Evolutionary conservation across 23 tunicate genomes (phyloP), one percentile per base, ranked within the genome.

Genomic region (Corella eumyota): DNA sequence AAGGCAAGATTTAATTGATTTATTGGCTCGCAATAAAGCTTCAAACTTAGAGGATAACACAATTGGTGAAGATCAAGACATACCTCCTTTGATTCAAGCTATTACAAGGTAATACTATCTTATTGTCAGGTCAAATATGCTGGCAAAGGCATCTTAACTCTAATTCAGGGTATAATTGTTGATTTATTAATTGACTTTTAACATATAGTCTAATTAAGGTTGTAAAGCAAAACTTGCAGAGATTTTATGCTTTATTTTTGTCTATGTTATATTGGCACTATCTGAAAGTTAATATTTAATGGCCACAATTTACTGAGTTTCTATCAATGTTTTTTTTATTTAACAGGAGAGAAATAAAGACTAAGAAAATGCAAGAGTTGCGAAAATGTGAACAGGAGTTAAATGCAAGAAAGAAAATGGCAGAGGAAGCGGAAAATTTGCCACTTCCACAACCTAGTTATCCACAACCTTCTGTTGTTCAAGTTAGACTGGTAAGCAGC

Each of bases 51-150:
- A 56, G 40, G 53, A 0, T 25, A 33, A 0, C n/a, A 4, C 0
- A 34, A 21, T 21, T 1, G 23, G 38, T 19, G 73, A 68, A 7
- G 45, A 24, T 4, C 22, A 19, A 6, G 32, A 48, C 30, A 53
- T 66, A 2, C 95, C 95, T 45, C 78, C 95, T 24, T 52, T 85
- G 13, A 85, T 85, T 21, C 85, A 77, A 71, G 85, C 85, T 19
- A 70, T 85, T 0, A 76, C 95, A 58, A 85, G 95, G 95, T 82
- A 1, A 17, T 0, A 11, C 32, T 13, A 11, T 52, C 20, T 52
- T 11, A n/a, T 11, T 52, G 23, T 52, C 58, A 52, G 6, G n/a
- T 44, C 48, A 44, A 44, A 44, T 11, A 15, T 44, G 11, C 15
- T 44, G 15, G 11, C 11, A 44, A 44, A 15, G 48, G 15, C 48